Conservation (phyloP, 1,140 invertebrate species). For the Microplitis mediator region DNA sequence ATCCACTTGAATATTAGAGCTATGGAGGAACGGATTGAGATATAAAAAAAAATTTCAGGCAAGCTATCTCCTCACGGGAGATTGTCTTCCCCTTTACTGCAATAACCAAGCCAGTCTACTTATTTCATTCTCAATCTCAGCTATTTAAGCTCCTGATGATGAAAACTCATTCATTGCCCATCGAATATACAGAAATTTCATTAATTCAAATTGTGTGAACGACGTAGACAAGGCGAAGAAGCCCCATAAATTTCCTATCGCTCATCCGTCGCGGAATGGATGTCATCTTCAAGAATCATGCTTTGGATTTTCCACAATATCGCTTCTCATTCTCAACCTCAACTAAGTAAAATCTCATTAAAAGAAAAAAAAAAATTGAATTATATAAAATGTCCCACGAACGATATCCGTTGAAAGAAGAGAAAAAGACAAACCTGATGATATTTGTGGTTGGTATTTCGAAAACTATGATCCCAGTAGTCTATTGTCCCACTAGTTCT, state of each 20-base stretch:
- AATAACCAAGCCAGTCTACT: constrained; percentile 29
- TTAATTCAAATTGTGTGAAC: constrained; percentile 47
- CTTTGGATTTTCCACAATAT: constrained; percentile 10
- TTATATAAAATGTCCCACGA: neutral
- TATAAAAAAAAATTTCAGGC: neutral
- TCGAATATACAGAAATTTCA: constrained; percentile 53
- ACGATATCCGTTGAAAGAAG: neutral
- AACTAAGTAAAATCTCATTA: neutral
- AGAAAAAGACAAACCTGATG: neutral
- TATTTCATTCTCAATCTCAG: constrained; percentile 7
- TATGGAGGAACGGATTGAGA: neutral
- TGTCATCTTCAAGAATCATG: neutral
- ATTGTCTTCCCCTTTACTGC: constrained; percentile 54
- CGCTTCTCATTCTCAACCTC: neutral
- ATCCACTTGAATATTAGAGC: constrained; percentile 45
- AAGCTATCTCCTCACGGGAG: constrained; percentile 61
- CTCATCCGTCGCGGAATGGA: constrained; percentile 14
- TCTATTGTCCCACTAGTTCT: constrained; percentile 19
- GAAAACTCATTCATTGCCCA: constrained; percentile 50
- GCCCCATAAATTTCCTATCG: constrained; percentile 21
- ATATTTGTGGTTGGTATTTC: neutral
- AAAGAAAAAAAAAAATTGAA: neutral
- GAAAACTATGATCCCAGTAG: constrained; percentile 11
- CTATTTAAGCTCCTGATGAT: constrained; percentile 39
- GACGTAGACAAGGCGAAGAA: constrained; percentile 11